These are phyloP conservation scores for Saccopteryx bilineata DNA, from an alignment of 2,113 vertebrate species.

Conservation along the genomic window DNA sequence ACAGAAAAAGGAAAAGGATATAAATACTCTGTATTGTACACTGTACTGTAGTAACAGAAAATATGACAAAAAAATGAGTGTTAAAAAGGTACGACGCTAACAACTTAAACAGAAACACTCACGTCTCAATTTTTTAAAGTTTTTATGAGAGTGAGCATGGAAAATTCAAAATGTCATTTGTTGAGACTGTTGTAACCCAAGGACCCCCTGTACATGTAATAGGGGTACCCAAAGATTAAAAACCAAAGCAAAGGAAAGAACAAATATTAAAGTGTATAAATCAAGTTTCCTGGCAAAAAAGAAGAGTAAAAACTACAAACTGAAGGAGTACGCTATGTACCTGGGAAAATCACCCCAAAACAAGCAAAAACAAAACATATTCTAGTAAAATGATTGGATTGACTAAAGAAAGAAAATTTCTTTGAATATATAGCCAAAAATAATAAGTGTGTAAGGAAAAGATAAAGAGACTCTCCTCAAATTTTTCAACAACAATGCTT, in stretches of 20 bases:
- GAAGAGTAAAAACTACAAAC: not conserved
- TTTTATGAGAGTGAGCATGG: too few species aligned
- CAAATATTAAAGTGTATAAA: not conserved
- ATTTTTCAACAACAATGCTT: not conserved
- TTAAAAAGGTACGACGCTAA: too few species aligned
- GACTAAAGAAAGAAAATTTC: not conserved
- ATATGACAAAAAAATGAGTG: too few species aligned
- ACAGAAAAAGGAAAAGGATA: too few species aligned
- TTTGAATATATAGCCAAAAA: not conserved
- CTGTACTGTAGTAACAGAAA: too few species aligned
- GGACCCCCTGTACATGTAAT: not conserved
- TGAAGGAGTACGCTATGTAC: not conserved
- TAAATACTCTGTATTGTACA: too few species aligned
- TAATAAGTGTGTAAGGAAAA: not conserved
- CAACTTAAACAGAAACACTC: too few species aligned
- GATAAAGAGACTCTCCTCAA: not conserved
- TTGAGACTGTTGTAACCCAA: too few species aligned
- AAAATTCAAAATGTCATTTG: too few species aligned
- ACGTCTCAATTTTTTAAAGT: too few species aligned
- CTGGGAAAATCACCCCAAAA: not conserved
- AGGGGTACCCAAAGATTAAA: not conserved
- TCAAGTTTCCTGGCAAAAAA: not conserved
- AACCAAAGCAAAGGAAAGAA: conserved; percentile 36
- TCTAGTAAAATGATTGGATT: not conserved
- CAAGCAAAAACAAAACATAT: not conserved